A percentile compares a stretch with the other conserved stretches of the same genome.
phyloP scores from a whole-genome alignment of 53 echinoderm and acorn worm genomes.

The Temnopleurus reevesii region DNA sequence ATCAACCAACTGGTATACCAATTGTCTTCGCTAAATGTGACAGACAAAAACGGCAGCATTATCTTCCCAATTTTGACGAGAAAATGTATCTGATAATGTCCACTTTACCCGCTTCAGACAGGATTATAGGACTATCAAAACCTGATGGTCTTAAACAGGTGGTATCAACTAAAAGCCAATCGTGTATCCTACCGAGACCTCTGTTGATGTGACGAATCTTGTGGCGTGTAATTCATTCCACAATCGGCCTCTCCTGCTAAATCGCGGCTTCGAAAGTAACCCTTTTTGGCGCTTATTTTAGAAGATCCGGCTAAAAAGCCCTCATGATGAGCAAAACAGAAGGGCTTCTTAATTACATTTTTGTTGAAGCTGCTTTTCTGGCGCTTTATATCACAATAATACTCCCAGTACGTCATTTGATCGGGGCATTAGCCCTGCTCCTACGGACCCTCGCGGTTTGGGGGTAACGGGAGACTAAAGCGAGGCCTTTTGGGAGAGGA shows the following conservation, averaged over 20 bases:
- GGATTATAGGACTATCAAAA: not conserved
- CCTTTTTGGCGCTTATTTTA: not conserved
- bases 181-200: not conserved
- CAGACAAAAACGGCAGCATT: no score
- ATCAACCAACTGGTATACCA: no score
- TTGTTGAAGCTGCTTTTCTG: slow-evolving; percentile 24
- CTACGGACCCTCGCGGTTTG: not conserved
- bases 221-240: not conserved
- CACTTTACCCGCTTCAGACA: not conserved
- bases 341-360: slow-evolving; percentile 58
- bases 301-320: slow-evolving; percentile 17
- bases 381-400: slow-evolving; percentile 46
- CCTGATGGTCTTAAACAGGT: slow-evolving; percentile 17
- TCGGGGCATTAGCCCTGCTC: slow-evolving; percentile 46
- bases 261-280: not conserved
- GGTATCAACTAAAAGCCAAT: not conserved
- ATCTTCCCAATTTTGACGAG: not conserved
- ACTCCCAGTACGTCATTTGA: slow-evolving; percentile 10
- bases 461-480: slow-evolving; percentile 32
- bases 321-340: slow-evolving; percentile 52
- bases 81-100: not conserved
- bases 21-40: no score
- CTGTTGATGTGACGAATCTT: not conserved
- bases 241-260: not conserved
- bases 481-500: slow-evolving; percentile 10